Evolutionary conservation across 2,797 vertebrate species (phyloP).

Genomic region (Chaenodraco wilsoni): DNA sequence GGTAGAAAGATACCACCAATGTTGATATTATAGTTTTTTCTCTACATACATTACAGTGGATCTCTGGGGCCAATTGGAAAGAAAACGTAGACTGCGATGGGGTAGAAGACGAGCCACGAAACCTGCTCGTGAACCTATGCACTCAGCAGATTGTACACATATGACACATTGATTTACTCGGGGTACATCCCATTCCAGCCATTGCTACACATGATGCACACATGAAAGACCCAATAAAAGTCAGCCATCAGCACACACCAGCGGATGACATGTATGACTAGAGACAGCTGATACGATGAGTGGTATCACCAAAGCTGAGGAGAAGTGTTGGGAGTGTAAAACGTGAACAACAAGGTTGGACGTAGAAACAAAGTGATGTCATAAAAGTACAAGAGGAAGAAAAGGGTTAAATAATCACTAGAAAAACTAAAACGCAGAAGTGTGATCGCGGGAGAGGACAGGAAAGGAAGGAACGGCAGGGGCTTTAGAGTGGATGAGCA

Average conservation of each 20-base stretch:
- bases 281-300: constrained; percentile 72
- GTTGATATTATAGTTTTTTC: constrained; percentile 7
- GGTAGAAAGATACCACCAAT: background rate
- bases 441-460: constrained; percentile 39
- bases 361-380: constrained; percentile 19
- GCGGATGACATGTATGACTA: constrained; percentile 70
- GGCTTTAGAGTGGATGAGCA: constrained; percentile 64
- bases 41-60: constrained; percentile 36
- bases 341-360: constrained; percentile 5
- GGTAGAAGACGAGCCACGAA: constrained; percentile 68
- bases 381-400: constrained; percentile 19
- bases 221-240: constrained; percentile 77
- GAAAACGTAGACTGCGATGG: constrained; percentile 39
- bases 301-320: constrained; percentile 46
- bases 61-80: constrained; percentile 39
- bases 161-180: constrained; percentile 86
- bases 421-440: constrained; percentile 28
- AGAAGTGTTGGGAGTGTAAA: constrained; percentile 27
- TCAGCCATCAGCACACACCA: constrained; percentile 81
- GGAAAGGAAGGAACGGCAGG: constrained; percentile 51
- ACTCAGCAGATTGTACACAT: constrained; percentile 81
- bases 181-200: constrained; percentile 78
- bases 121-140: constrained; percentile 74
- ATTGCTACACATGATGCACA: constrained; percentile 78
- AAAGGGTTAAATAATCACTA: constrained; percentile 20